A percentile compares a stretch with the other conserved stretches of the same genome.
phyloP scores from a whole-genome alignment of 2,888 invertebrate genomes.

The Ceriagrion tenellum region DNA sequence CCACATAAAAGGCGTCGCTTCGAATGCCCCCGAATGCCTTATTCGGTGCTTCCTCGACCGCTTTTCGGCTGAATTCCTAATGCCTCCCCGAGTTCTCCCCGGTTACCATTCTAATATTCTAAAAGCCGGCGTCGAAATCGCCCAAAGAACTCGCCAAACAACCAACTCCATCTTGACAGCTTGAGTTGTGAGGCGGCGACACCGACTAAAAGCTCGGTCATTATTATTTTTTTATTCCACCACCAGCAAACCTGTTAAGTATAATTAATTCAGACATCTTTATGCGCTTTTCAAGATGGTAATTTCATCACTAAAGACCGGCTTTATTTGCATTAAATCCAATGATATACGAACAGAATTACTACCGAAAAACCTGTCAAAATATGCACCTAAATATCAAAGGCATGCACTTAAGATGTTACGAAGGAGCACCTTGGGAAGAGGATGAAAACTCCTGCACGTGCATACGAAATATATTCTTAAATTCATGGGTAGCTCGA shows the following conservation, averaged over 20 bases:
- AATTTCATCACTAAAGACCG: slow-evolving; percentile 18
- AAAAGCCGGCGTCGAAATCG: neutral
- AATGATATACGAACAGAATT: neutral
- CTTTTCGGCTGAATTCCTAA: neutral
- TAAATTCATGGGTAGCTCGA: neutral
- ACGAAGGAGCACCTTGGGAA: neutral
- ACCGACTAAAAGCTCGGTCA: neutral
- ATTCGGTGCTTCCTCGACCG: neutral
- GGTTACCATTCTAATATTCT: neutral
- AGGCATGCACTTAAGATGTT: neutral
- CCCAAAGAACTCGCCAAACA: neutral
- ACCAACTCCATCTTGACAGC: neutral
- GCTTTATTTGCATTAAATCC: slow-evolving; percentile 13
- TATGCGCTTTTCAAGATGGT: slow-evolving; percentile 23
- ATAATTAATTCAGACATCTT: slow-evolving; percentile 28
- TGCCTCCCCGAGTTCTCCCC: neutral
- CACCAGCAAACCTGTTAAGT: neutral
- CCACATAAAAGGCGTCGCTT: neutral
- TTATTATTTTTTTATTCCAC: neutral
- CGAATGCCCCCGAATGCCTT: neutral
- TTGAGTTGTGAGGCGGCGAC: slow-evolving; percentile 8
- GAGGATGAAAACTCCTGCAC: neutral
- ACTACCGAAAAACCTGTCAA: neutral
- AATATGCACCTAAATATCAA: neutral
- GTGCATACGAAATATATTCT: neutral